Conservation (phyloP, 2,113 vertebrate species). For the Coreoperca whiteheadi region DNA sequence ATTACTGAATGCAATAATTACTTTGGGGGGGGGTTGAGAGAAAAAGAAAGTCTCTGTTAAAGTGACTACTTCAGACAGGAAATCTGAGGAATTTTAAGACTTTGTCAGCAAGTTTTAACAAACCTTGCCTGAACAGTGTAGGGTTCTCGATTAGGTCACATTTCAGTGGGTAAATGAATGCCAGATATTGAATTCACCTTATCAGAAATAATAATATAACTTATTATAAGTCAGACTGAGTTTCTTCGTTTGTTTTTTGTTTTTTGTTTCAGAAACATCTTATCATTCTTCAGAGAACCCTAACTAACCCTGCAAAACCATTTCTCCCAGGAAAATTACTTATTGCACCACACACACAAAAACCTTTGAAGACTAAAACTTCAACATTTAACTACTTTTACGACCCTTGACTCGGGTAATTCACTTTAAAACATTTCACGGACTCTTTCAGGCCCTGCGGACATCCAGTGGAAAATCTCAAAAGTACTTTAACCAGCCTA, state of each 20-base stretch:
- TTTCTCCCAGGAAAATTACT: neutral
- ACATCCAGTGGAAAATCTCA: conserved; percentile 10
- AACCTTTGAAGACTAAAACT: neutral
- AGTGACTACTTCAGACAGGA: neutral
- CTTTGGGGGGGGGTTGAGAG: neutral
- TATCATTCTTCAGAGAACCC: neutral
- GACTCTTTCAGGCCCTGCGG: neutral
- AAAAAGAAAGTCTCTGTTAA: neutral
- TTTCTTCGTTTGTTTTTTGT: neutral
- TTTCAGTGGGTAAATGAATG: neutral
- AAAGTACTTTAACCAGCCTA: neutral
- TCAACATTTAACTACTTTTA: neutral
- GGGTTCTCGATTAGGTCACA: neutral
- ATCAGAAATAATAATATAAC: neutral
- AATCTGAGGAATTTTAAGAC: neutral
- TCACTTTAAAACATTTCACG: neutral
- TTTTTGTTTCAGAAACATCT: neutral
- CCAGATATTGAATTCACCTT: neutral
- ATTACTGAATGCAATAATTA: neutral
- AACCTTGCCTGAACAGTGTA: neutral
- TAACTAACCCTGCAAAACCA: neutral
- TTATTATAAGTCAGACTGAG: neutral
- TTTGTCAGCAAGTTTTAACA: neutral
- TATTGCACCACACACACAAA: neutral
- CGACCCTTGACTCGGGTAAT: neutral